Percentiles rank a stretch among this genome's conserved stretches.
Evolutionary conservation across 2,113 vertebrate species (phyloP).

Genomic region (Apodemus speciosus): DNA sequence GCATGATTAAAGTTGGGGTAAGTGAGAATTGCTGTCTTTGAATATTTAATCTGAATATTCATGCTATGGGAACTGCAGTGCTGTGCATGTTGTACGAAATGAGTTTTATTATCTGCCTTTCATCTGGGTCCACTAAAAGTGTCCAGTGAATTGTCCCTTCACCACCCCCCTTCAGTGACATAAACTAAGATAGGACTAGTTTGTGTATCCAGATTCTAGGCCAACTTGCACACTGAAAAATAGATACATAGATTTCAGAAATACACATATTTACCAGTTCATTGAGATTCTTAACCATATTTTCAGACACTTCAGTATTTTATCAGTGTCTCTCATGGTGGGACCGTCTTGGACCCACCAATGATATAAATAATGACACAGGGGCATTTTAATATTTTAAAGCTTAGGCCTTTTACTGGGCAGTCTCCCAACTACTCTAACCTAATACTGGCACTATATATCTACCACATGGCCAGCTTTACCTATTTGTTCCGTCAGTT

Average conservation of each 20-base stretch:
- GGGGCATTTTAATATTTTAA: too few relatives aligned
- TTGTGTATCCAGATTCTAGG: background rate
- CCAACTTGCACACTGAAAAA: background rate
- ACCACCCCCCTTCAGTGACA: too few relatives aligned
- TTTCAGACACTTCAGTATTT: constrained; percentile 38
- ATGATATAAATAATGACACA: too few relatives aligned
- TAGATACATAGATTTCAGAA: constrained; percentile 13
- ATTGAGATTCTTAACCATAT: background rate
- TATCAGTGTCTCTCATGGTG: background rate
- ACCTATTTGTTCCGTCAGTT: too few relatives aligned
- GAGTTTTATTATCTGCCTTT: constrained; percentile 42
- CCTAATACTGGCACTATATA: too few relatives aligned
- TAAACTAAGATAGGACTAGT: background rate
- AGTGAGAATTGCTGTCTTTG: constrained; percentile 13
- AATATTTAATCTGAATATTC: constrained; percentile 43
- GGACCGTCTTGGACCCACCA: background rate
- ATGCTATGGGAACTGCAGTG: background rate
- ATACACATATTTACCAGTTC: background rate
- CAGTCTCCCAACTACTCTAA: too few relatives aligned
- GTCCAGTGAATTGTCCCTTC: background rate
- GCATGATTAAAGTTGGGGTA: constrained; percentile 38
- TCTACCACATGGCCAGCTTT: too few relatives aligned
- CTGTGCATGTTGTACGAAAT: background rate
- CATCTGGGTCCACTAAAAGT: background rate
- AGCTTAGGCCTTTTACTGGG: too few relatives aligned